phyloP scores from a whole-genome alignment of 2,797 vertebrate genomes.

The Erethizon dorsatum region DNA sequence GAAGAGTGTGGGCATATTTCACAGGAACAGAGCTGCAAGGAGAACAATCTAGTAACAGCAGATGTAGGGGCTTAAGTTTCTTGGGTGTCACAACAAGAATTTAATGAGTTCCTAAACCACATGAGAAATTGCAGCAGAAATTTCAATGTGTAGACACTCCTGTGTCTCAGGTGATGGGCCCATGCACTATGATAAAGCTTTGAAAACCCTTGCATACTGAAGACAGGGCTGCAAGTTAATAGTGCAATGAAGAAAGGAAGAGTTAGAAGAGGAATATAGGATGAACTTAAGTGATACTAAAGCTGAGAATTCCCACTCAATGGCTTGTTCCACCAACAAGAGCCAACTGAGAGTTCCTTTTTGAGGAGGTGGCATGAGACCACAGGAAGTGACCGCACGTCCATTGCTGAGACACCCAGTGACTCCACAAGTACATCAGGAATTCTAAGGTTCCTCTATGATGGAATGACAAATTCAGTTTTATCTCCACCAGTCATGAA shows the following conservation, averaged over 20 bases:
- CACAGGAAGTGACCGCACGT: not conserved
- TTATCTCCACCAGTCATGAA: not conserved
- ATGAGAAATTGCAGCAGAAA: not conserved
- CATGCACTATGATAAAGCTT: not conserved
- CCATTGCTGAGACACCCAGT: not conserved
- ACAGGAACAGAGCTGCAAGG: not conserved
- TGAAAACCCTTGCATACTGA: not conserved
- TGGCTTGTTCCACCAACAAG: not conserved
- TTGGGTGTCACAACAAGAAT: slow-evolving; percentile 15
- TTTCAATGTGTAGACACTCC: not conserved
- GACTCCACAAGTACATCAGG: not conserved
- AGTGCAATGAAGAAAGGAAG: not conserved
- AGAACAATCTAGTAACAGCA: not conserved
- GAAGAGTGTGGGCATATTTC: slow-evolving; percentile 32
- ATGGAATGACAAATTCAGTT: not conserved
- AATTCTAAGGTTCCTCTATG: slow-evolving; percentile 17
- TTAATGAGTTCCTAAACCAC: slow-evolving; percentile 40
- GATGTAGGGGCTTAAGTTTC: not conserved
- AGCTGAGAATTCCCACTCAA: not conserved
- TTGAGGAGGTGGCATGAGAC: not conserved
- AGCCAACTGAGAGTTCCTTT: not conserved
- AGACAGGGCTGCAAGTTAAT: not conserved
- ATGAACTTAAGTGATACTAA: not conserved
- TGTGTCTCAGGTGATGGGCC: not conserved
- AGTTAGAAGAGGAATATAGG: not conserved